Conservation (phyloP, 2,888 invertebrate genomes). For the Hoplodrina blanda region DNA sequence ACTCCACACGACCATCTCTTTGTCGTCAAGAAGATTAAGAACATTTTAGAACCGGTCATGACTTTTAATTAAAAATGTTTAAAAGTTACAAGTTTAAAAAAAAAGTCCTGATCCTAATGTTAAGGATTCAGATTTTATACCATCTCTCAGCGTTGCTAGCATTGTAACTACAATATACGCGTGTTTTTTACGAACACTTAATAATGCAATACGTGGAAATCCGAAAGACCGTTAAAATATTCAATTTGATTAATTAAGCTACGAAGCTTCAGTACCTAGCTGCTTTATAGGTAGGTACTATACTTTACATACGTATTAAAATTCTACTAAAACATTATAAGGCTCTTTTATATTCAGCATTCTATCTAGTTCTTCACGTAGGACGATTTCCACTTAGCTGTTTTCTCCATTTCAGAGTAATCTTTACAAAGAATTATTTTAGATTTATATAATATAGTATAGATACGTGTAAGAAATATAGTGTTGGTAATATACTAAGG, state of each 20-base stretch:
- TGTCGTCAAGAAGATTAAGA: background rate
- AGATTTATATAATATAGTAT: constrained; percentile 4
- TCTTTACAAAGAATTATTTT: constrained; percentile 4
- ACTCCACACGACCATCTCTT: background rate
- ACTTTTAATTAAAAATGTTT: background rate
- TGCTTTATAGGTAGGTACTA: background rate
- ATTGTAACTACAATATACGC: background rate
- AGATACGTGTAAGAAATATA: constrained; percentile 6
- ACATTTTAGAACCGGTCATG: background rate
- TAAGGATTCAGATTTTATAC: background rate
- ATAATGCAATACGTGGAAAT: constrained; percentile 27
- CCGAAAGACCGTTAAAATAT: background rate
- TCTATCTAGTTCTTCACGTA: background rate
- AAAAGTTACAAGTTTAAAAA: too few species aligned
- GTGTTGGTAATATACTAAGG: constrained; percentile 28
- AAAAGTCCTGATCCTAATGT: background rate
- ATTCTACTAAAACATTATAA: background rate
- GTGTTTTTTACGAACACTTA: constrained; percentile 23
- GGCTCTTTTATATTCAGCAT: background rate
- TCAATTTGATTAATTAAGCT: constrained; percentile 31
- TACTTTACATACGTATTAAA: background rate
- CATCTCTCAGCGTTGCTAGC: background rate
- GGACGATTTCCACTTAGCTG: background rate
- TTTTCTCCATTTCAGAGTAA: constrained; percentile 6
- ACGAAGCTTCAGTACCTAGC: background rate